These are phyloP conservation scores for Xestia sexstrigata DNA, from an alignment of 2,888 invertebrate genomes.

Conservation along the genomic window DNA sequence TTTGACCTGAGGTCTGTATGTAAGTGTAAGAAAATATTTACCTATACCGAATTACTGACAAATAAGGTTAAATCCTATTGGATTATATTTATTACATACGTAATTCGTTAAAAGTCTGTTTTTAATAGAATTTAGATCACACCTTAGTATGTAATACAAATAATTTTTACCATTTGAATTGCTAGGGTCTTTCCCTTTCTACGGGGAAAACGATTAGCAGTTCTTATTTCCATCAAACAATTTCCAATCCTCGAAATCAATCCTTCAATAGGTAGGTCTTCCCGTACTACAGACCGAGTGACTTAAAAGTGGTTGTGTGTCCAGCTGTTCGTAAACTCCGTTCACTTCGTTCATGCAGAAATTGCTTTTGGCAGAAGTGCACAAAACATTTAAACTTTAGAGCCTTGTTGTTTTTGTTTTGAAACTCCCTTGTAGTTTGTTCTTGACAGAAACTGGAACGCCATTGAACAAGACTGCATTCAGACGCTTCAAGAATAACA, in stretches of 20 bases:
- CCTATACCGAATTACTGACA: neutral
- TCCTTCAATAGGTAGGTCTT: neutral
- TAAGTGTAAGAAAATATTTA: neutral
- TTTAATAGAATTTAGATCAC: neutral
- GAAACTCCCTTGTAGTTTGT: constrained; percentile 42
- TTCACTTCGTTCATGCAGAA: constrained; percentile 14
- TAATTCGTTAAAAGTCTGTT: neutral
- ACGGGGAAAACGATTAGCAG: neutral
- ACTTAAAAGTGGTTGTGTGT: neutral
- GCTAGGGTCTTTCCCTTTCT: neutral
- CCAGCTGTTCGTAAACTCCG: neutral
- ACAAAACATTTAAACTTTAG: constrained; percentile 28
- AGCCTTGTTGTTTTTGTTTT: constrained; percentile 34
- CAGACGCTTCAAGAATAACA: constrained; percentile 41
- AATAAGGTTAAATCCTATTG: neutral
- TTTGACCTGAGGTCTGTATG: neutral
- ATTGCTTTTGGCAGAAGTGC: constrained; percentile 19
- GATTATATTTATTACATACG: neutral
- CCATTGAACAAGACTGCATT: constrained; percentile 48
- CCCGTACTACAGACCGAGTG: neutral
- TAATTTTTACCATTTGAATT: neutral
- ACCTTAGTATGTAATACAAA: neutral
- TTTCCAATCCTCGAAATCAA: neutral
- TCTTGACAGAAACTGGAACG: constrained; percentile 48
- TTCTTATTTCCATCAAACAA: neutral